Percentiles rank a stretch among this genome's conserved stretches.
phyloP scores from a whole-genome alignment of 2,888 invertebrate species.

The Xanthia togata region DNA sequence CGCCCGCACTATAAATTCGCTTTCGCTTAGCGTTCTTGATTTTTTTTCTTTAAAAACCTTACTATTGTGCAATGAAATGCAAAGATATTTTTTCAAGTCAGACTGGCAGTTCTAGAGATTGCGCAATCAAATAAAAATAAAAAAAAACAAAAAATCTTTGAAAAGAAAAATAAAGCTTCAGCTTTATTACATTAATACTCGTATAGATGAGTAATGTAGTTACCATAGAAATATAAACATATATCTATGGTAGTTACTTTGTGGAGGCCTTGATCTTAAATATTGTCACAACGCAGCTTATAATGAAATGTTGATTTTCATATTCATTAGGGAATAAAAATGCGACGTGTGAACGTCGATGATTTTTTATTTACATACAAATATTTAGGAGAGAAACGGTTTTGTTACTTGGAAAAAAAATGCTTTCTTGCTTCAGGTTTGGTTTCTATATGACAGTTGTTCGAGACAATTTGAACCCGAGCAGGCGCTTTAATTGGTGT shows the following conservation, averaged over 20 bases:
- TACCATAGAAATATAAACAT: no score
- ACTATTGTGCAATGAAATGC: no score
- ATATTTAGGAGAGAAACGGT: constrained; percentile 5
- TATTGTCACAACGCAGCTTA: constrained; percentile 26
- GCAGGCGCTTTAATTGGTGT: no score
- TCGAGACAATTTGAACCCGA: no score
- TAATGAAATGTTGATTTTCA: constrained; percentile 40
- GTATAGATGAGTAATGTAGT: constrained; percentile 23
- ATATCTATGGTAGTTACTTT: constrained; percentile 35
- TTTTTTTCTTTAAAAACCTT: no score
- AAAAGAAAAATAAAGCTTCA: no score
- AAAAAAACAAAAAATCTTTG: no score
- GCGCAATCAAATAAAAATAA: no score
- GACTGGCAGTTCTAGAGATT: not conserved
- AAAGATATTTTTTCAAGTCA: not conserved
- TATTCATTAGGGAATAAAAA: constrained; percentile 53
- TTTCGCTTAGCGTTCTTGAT: not conserved
- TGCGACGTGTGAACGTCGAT: constrained; percentile 23
- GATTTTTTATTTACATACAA: constrained; percentile 15
- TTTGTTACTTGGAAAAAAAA: not conserved
- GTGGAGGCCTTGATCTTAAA: constrained; percentile 30
- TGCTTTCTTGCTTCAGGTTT: not conserved
- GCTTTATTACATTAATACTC: not conserved
- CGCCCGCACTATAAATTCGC: not conserved
- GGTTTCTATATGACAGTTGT: no score